Conservation (phyloP, 2,113 vertebrate species). For the Nycticebus coucang region DNA sequence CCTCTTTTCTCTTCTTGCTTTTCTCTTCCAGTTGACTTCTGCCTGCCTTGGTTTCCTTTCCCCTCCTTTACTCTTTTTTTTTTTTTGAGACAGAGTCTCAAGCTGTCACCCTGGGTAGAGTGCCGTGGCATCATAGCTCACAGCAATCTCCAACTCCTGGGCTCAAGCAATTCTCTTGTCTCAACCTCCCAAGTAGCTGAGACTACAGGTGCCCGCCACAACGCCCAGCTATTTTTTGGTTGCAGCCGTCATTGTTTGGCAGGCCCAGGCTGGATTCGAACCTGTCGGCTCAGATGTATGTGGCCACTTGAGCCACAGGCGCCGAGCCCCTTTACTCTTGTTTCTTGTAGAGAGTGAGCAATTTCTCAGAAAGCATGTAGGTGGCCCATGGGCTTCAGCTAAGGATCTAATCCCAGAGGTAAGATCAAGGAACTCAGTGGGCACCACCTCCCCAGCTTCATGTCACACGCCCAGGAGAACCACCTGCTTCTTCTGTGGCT, state of each 20-base stretch:
- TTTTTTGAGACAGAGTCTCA: no score
- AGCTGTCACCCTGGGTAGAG: no score
- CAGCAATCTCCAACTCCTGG: no score
- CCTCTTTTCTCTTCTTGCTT: not conserved
- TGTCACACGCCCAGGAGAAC: not conserved
- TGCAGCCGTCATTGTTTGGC: no score
- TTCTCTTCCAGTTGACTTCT: not conserved
- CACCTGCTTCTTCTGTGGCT: not conserved
- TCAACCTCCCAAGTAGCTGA: no score
- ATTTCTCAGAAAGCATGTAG: not conserved
- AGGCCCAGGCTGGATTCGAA: no score
- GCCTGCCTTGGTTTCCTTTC: not conserved
- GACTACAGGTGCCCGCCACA: no score
- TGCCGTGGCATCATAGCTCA: no score
- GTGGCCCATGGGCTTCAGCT: not conserved
- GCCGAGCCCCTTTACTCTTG: not conserved
- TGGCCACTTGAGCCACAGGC: no score
- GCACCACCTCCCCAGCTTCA: fast-evolving
- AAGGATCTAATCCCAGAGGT: not conserved
- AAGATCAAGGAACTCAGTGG: not conserved
- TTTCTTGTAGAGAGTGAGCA: not conserved
- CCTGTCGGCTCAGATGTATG: no score
- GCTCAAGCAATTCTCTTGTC: no score
- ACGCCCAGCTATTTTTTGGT: no score
- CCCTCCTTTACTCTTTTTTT: not conserved